These are phyloP conservation scores for Caenorhabditis plicata DNA, from an alignment of 2,888 invertebrate genomes.

Conservation along the genomic window DNA sequence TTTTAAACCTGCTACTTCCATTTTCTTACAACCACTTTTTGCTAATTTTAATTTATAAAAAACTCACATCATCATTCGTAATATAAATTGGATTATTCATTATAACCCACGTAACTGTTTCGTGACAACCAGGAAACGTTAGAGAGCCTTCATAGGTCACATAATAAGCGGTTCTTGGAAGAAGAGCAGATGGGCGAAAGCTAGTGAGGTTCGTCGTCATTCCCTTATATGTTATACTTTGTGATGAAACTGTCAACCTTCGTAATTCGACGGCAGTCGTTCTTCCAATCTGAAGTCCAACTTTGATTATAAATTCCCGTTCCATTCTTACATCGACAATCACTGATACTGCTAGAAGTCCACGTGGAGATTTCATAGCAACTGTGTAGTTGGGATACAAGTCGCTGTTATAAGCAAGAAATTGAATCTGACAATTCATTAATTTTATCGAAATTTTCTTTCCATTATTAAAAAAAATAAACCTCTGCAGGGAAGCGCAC, in stretches of 20 bases:
- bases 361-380: conserved; percentile 88
- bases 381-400: conserved; percentile 93
- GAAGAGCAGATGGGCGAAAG: conserved; percentile 81
- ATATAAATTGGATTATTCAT: conserved; percentile 96
- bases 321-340: conserved; percentile 79
- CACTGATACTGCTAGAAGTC: conserved; percentile 89
- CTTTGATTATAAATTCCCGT: not conserved
- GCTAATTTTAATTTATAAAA: not conserved
- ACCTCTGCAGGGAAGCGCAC: conserved; percentile 96
- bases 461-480: no score
- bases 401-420: conserved; percentile 96
- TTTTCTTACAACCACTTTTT: not conserved
- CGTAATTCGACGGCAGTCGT: conserved; percentile 86
- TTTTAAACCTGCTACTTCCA: no score
- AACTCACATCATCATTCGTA: conserved; percentile 85
- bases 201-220: conserved; percentile 82
- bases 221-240: conserved; percentile 84
- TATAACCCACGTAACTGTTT: conserved; percentile 98
- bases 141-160: conserved; percentile 75
- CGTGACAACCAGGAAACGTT: conserved; percentile 78
- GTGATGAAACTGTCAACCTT: conserved; percentile 86
- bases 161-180: conserved; percentile 89
- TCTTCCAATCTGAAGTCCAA: conserved; percentile 80
- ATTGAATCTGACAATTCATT: no score
- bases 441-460: no score